These are phyloP conservation scores for Pissodes strobi DNA, from an alignment of 1,140 invertebrate genomes.

Conservation along the genomic window DNA sequence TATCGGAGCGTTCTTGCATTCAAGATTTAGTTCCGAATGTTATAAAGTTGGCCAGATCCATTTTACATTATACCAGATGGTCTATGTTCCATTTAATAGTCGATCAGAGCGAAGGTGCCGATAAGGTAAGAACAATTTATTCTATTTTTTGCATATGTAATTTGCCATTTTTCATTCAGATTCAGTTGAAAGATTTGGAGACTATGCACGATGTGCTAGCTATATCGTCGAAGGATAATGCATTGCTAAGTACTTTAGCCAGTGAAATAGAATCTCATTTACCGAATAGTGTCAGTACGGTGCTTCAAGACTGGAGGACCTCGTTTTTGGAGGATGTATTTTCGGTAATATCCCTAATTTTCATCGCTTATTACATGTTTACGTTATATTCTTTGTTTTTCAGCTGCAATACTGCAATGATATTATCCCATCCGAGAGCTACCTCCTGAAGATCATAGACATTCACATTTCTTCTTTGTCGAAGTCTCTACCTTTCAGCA, in stretches of 20 bases:
- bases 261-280: slow-evolving; percentile 62
- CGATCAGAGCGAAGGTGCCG: slow-evolving; percentile 58
- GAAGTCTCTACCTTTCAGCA: slow-evolving; percentile 63
- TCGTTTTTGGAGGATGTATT: slow-evolving; percentile 52
- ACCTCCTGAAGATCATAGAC: slow-evolving; percentile 68
- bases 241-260: slow-evolving; percentile 59
- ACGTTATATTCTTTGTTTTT: slow-evolving; percentile 43
- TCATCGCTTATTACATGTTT: no score
- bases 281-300: slow-evolving; percentile 62
- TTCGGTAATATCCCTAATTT: slow-evolving; percentile 51
- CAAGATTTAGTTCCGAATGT: slow-evolving; percentile 67
- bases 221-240: slow-evolving; percentile 61
- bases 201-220: slow-evolving; percentile 64
- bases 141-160: background rate
- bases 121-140: slow-evolving; percentile 24
- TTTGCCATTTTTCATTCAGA: no score
- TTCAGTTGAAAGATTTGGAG: slow-evolving; percentile 55
- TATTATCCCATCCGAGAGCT: slow-evolving; percentile 81
- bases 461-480: slow-evolving; percentile 63
- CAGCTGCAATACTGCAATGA: slow-evolving; percentile 76
- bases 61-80: slow-evolving; percentile 58
- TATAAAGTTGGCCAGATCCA: slow-evolving; percentile 64
- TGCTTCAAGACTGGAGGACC: slow-evolving; percentile 69
- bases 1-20: slow-evolving; percentile 49
- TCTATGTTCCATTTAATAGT: slow-evolving; percentile 55